A percentile compares a stretch with the other conserved stretches of the same genome.
Evolutionary conservation across 2,113 vertebrate species (phyloP).

Genomic region (Piaya cayana): DNA sequence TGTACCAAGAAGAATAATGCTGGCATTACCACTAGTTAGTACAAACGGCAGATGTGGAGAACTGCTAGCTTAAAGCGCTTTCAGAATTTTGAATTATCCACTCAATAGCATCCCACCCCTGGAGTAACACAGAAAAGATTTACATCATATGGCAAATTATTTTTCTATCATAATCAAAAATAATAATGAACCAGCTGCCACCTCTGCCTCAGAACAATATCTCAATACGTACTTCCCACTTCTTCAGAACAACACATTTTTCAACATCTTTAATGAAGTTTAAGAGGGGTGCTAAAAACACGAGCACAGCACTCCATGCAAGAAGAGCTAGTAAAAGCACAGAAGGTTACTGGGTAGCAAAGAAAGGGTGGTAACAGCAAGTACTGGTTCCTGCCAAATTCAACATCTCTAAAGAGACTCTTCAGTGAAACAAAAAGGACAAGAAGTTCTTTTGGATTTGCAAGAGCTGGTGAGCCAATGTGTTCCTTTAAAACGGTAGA

Average conservation of each 20-base stretch:
- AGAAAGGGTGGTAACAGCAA: not conserved
- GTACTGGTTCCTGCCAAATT: not conserved
- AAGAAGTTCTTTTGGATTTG: not conserved
- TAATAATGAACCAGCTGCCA: not conserved
- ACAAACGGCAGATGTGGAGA: slow-evolving; percentile 76
- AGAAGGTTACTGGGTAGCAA: not conserved
- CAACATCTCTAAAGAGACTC: not conserved
- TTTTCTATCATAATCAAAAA: not conserved
- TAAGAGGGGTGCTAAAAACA: not conserved
- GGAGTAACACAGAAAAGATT: slow-evolving; percentile 78
- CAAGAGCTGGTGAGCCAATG: not conserved
- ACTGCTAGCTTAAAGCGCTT: slow-evolving; percentile 83
- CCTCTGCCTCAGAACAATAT: not conserved
- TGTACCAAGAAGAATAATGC: slow-evolving; percentile 48
- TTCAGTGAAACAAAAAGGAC: not conserved
- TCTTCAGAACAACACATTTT: not conserved
- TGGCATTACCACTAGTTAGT: slow-evolving; percentile 79
- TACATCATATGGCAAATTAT: slow-evolving; percentile 29
- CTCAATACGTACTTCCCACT: not conserved
- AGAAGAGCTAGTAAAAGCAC: not conserved
- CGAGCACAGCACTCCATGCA: not conserved
- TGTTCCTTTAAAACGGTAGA: not conserved
- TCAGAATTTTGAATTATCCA: slow-evolving; percentile 98
- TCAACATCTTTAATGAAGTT: not conserved
- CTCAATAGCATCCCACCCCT: slow-evolving; percentile 99